phyloP scores from a whole-genome alignment of 2,888 invertebrate species.

The Molorchus minor region DNA sequence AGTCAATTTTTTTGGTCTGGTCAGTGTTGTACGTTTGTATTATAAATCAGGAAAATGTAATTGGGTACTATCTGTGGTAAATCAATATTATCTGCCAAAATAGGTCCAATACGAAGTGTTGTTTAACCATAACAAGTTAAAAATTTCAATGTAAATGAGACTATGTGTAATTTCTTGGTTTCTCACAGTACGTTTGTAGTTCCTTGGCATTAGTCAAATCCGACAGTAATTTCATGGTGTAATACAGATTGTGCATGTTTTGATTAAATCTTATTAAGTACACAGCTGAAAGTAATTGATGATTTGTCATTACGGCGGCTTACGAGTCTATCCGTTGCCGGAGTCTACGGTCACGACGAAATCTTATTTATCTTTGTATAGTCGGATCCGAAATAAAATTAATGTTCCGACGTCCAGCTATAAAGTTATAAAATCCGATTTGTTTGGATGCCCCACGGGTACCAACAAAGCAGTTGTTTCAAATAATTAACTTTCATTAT shows the following conservation, averaged over 20 bases:
- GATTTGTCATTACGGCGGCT: slow-evolving; percentile 30
- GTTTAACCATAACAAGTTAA: no score
- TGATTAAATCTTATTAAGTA: slow-evolving; percentile 22
- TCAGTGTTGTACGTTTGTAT: no score
- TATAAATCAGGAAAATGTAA: no score
- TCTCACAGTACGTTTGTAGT: no score
- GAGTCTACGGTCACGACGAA: slow-evolving; percentile 29
- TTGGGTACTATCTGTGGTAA: no score
- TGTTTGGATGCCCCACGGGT: slow-evolving; percentile 23
- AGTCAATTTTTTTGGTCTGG: no score
- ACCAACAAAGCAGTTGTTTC: slow-evolving; percentile 9
- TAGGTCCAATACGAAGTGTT: no score
- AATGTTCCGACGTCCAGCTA: slow-evolving; percentile 24
- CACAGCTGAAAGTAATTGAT: slow-evolving; percentile 22
- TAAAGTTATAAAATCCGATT: slow-evolving; percentile 20
- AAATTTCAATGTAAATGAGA: no score
- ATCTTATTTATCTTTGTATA: slow-evolving; percentile 28
- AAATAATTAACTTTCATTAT: slow-evolving; percentile 16
- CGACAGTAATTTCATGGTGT: no score
- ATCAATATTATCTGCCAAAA: no score
- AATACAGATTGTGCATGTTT: slow-evolving; percentile 2
- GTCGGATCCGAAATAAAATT: slow-evolving; percentile 19
- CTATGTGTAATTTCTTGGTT: no score
- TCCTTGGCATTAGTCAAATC: no score
- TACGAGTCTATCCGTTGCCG: slow-evolving; percentile 7